Base-by-base conservation (phyloP, 2,888 invertebrate species). In the Drosophila mimica region DNA sequence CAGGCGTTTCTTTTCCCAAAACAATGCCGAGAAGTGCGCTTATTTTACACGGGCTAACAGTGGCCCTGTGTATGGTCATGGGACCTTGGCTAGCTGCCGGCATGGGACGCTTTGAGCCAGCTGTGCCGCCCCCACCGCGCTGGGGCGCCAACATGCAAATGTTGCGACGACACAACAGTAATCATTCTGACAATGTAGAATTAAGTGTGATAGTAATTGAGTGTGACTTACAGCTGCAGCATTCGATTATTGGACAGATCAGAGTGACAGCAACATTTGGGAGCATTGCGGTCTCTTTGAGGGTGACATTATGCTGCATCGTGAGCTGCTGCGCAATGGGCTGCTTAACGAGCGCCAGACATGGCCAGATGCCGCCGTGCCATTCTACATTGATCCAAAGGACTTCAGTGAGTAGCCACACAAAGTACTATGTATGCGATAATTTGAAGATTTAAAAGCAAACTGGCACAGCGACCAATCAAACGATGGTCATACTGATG, bases 241-340 rank as follows among this genome's bases (percentile, higher is more conserved):
- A 40, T 91, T 94, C 61, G 91, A 92, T 56, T 91, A 90, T 56
- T 94, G 94, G 94, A 92, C 89, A 15, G 92, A 93, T 4, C 82
- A 93, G 25, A 93, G 94, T 70, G 93, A 92, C 20, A 92, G 92
- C 62, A 94, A 94, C 79, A 89, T 94, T 25, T 95, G 95, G 95
- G 95, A 95, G 81, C 91, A 94, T 56, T 94, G 94, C 79, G 95
- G 94, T 4, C 92, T 94, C 43, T 94, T 94, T 82, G 95, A 95
- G 89, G 95, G 95, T 53, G 95, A 95, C 84, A 95, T 95, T 60
- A 94, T 95, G 94, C 75, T 94, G 28, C 91, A 93, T 77, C 91
- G 92, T 2, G 91, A 92, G 53, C 78, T 90, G 25, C 25, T 90
- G 31, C 89, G 92, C 66, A 94, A 94, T 76, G 94, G 94, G 4